Evolutionary conservation across 2,797 vertebrate species (phyloP).

Genomic region (Paguma larvata): DNA sequence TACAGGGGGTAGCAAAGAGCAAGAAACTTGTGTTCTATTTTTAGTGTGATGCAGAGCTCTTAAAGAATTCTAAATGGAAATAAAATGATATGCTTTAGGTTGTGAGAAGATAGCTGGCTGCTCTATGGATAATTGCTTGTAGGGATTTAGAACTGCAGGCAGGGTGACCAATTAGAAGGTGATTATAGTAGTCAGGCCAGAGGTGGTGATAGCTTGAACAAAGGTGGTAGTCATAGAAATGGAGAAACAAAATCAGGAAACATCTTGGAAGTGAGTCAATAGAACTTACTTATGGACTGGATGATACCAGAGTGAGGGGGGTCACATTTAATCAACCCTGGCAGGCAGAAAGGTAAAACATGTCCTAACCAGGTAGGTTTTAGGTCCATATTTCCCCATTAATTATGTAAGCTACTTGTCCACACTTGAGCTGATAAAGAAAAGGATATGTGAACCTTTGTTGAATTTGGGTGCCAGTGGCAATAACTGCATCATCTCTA

Average conservation of each 20-base stretch:
- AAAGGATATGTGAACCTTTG: not conserved
- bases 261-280: not conserved
- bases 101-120: not conserved
- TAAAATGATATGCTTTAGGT: not conserved
- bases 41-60: not conserved
- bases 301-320: not conserved
- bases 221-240: not conserved
- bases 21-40: not conserved
- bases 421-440: not conserved
- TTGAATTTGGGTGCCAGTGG: not conserved
- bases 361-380: not conserved
- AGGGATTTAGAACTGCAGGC: not conserved
- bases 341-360: not conserved
- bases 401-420: not conserved
- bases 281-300: not conserved
- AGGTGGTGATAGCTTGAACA: not conserved
- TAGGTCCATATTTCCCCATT: not conserved
- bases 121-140: not conserved
- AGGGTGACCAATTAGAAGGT: not conserved
- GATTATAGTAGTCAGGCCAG: not conserved
- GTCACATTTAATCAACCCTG: not conserved
- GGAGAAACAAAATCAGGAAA: not conserved
- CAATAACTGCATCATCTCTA: not conserved
- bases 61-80: constrained; percentile 26
- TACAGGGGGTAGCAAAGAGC: not conserved